phyloP scores from a whole-genome alignment of 2,888 invertebrate species.

The Phorcus lineatus region DNA sequence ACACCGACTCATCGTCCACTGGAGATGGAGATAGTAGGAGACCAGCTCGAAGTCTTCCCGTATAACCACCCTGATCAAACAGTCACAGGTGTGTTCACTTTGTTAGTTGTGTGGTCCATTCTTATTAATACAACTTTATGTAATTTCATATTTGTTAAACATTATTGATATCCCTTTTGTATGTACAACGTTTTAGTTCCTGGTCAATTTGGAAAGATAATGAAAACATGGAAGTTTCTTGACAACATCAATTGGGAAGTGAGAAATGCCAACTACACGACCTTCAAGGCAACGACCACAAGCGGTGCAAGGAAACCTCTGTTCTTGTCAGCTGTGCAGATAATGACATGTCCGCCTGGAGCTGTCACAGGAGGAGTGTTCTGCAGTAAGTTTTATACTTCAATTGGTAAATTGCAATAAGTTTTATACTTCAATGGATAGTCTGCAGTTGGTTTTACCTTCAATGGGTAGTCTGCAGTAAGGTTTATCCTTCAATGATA shows the following conservation, averaged over 20 bases:
- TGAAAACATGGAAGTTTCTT: not conserved
- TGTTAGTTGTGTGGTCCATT: no score
- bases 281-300: not conserved
- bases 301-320: not conserved
- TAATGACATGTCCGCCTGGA: not conserved
- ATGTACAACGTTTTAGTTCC: not conserved
- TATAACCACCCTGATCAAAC: not conserved
- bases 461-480: no score
- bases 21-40: not conserved
- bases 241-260: slow-evolving; percentile 9
- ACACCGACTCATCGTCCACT: not conserved
- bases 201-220: slow-evolving; percentile 1
- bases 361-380: not conserved
- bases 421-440: not conserved
- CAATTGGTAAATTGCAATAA: not conserved
- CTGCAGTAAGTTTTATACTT: not conserved
- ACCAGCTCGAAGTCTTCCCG: not conserved
- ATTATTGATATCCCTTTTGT: not conserved
- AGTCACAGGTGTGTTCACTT: not conserved
- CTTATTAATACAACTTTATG: no score
- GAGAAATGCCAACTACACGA: not conserved
- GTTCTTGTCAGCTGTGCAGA: not conserved
- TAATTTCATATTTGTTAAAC: no score
- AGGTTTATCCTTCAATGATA: no score
- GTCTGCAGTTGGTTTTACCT: not conserved